phyloP scores from a whole-genome alignment of 2,888 invertebrate genomes.

The Oligia fasciuncula region DNA sequence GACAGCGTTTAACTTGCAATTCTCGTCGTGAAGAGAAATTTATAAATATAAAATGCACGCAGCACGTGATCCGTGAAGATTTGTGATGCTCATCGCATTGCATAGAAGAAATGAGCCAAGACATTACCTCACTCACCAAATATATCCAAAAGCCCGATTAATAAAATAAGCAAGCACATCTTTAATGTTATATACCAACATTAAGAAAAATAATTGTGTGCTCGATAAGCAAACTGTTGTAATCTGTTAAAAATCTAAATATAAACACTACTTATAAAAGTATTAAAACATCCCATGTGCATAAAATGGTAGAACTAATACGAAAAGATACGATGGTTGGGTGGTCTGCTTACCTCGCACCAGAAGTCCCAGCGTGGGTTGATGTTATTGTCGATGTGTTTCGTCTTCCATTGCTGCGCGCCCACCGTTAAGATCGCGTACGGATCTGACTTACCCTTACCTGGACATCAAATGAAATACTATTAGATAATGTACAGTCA shows the following conservation, averaged over 20 bases:
- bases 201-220: slow-evolving; percentile 53
- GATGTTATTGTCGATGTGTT: slow-evolving; percentile 97
- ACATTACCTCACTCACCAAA: slow-evolving; percentile 66
- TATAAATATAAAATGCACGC: slow-evolving; percentile 26
- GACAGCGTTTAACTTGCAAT: slow-evolving; percentile 47
- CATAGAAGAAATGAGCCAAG: slow-evolving; percentile 62
- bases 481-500: not conserved
- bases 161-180: slow-evolving; percentile 68
- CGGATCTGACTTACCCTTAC: slow-evolving; percentile 99
- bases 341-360: slow-evolving; percentile 95
- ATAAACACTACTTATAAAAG: slow-evolving; percentile 44
- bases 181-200: slow-evolving; percentile 55
- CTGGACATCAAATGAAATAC: slow-evolving; percentile 81
- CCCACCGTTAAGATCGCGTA: slow-evolving; percentile 98
- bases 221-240: slow-evolving; percentile 63
- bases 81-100: slow-evolving; percentile 23
- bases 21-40: slow-evolving; percentile 60
- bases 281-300: slow-evolving; percentile 59
- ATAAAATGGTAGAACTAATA: slow-evolving; percentile 37
- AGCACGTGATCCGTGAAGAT: slow-evolving; percentile 23
- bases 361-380: slow-evolving; percentile 99
- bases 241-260: slow-evolving; percentile 52
- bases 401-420: slow-evolving; percentile 97
- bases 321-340: slow-evolving; percentile 1
- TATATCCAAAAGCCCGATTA: slow-evolving; percentile 56